Conservation (phyloP, 2,113 vertebrate genomes). For the Octodon degus region DNA sequence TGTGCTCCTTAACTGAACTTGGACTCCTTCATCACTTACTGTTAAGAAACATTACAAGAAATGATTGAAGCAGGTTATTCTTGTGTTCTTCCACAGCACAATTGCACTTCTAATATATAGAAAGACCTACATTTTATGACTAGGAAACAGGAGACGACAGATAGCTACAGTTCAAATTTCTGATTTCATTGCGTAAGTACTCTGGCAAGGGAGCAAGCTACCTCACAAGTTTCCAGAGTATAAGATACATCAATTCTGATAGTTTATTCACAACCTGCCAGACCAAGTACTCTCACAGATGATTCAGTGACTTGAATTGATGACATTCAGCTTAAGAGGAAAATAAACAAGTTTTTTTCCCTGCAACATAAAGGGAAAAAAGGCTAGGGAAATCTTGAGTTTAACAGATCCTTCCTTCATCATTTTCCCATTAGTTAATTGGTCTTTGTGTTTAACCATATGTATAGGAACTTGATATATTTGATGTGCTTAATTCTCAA, state of each 20-base stretch:
- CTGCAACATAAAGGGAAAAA: background rate
- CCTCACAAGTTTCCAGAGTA: background rate
- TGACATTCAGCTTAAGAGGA: background rate
- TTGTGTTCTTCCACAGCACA: background rate
- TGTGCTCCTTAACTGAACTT: background rate
- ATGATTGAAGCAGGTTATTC: background rate
- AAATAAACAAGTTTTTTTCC: background rate
- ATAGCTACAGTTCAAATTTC: background rate
- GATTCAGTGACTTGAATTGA: background rate
- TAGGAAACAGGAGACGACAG: background rate
- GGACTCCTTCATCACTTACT: background rate
- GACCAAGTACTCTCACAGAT: background rate
- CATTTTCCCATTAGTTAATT: background rate
- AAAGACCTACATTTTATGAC: background rate
- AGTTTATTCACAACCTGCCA: background rate
- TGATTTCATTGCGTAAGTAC: background rate
- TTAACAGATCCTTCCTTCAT: background rate
- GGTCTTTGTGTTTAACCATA: background rate
- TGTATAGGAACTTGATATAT: background rate
- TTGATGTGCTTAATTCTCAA: conserved; percentile 6
- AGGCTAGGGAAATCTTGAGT: background rate
- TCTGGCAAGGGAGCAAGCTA: background rate
- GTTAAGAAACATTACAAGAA: background rate
- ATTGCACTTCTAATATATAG: background rate
- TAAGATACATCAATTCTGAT: background rate